A percentile compares a stretch with the other conserved stretches of the same genome.
phyloP scores from a whole-genome alignment of 2,888 invertebrate genomes.

The Bugula neritina region DNA sequence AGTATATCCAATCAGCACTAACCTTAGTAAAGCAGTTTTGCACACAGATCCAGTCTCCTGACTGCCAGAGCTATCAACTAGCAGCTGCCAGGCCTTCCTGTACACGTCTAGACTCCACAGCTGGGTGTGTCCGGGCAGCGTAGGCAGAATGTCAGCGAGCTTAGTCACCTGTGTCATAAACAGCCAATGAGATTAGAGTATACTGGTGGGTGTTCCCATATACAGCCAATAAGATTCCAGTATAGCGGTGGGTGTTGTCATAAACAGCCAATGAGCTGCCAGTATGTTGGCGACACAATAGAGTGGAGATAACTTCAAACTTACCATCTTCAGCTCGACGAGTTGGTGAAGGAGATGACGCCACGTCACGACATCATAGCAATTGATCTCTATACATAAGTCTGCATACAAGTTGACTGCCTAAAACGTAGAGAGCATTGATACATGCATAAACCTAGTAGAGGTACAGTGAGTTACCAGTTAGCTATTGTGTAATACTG shows the following conservation, averaged over 20 bases:
- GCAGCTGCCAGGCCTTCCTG: constrained; percentile 12
- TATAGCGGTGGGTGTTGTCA: too few species aligned
- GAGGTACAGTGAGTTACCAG: neutral
- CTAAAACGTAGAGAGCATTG: neutral
- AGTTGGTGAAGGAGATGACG: neutral
- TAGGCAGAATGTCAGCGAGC: neutral
- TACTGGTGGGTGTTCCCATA: too few species aligned
- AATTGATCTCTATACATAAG: neutral
- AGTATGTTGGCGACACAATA: too few species aligned
- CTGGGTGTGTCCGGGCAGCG: neutral
- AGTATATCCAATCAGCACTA: too few species aligned
- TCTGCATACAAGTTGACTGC: neutral
- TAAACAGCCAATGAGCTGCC: too few species aligned
- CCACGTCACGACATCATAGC: constrained; percentile 9
- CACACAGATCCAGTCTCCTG: too few species aligned
- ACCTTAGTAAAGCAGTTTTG: constrained; percentile 14
- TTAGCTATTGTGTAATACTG: neutral
- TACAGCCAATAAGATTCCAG: too few species aligned
- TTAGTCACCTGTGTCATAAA: neutral
- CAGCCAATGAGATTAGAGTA: too few species aligned
- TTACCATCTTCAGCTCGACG: constrained; percentile 16
- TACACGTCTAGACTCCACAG: constrained; percentile 6
- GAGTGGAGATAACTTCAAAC: too few species aligned
- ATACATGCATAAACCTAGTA: neutral
- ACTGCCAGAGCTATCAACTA: neutral